A percentile compares a stretch with the other conserved stretches of the same genome.
phyloP scores from a whole-genome alignment of 2,797 vertebrate genomes.

The Epinephelus awoara region DNA sequence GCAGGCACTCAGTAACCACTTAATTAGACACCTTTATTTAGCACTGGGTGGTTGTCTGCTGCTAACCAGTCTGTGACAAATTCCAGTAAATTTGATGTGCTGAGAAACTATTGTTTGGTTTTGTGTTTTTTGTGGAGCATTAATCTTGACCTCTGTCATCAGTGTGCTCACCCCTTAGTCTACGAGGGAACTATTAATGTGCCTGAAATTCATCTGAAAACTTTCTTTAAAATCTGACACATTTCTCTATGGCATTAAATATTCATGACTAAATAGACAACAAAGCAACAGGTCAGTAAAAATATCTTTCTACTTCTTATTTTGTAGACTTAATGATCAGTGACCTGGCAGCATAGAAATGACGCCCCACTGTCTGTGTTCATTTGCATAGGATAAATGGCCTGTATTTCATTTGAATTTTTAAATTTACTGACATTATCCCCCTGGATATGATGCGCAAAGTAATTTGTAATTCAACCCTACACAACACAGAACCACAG shows the following conservation, averaged over 20 bases:
- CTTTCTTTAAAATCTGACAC: neutral
- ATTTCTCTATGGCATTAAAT: neutral
- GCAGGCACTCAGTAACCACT: slow-evolving; percentile 28
- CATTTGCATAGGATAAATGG: no score
- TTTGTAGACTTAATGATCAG: neutral
- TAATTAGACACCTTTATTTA: slow-evolving; percentile 45
- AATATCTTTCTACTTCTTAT: neutral
- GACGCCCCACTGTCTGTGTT: no score
- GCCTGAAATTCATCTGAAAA: neutral
- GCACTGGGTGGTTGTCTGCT: slow-evolving; percentile 24
- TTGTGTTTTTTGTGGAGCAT: slow-evolving; percentile 19
- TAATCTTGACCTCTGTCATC: slow-evolving; percentile 5
- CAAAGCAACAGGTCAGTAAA: neutral
- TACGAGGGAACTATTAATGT: neutral
- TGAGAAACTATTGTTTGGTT: slow-evolving; percentile 4
- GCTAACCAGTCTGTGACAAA: slow-evolving; percentile 32
- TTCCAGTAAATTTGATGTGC: slow-evolving; percentile 8
- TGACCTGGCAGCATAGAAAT: neutral
- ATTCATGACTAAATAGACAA: neutral
- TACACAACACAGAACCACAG: no score
- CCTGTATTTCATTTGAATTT: no score
- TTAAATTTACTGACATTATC: no score
- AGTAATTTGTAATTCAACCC: no score
- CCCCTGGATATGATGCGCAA: no score
- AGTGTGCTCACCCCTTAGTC: neutral